Base-by-base conservation (phyloP, 1,140 invertebrate species). In the Atta texana region DNA sequence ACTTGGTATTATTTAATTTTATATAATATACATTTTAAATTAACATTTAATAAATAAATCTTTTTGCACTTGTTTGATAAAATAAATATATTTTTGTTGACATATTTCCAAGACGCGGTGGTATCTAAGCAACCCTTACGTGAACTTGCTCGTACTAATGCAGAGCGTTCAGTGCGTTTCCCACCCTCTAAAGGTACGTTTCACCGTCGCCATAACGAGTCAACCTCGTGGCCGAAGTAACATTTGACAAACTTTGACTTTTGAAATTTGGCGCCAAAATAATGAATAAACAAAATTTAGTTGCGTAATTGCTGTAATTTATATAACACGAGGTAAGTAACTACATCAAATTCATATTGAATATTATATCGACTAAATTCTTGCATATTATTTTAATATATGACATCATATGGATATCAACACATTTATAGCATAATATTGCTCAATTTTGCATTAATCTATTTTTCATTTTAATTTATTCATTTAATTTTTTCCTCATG, bases 61-160 rank as follows among this genome's bases (percentile, higher is more conserved):
- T 77, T 61, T 49, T 8, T 28, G 5, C 4, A 34, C 18, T n/a
- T 1, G 10, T 28, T 77, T 53, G n/a, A 69, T 80, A 80, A 68
- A 31, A 21, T 34, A 21, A 6, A 61, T 85, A 28, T 53, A 16
- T 59, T 49, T 85, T 21, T 72, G 59, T 91, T 87, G 84, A 82
- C 93, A 92, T 89, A 91, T 87, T 90, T 91, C 91, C 91, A 92
- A 88, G 66, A 71, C 66, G 80, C 80, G 75, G 85, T 92, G 92
- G 93, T 94, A 91, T 89, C 93, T 85, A 93, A 92, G 93, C 93
- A 94, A 94, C 93, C 91, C 88, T 93, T 92, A 89, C 86, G 80
- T 93, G 92, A 92, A 89, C 88, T 88, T 72, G 59, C 69, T 69
- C 63, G 85, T 85, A 72, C 90, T 89, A 92, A 89, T 88, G 92